Base-by-base conservation (phyloP, 2,888 invertebrate genomes). In the Punctoribates punctum region DNA sequence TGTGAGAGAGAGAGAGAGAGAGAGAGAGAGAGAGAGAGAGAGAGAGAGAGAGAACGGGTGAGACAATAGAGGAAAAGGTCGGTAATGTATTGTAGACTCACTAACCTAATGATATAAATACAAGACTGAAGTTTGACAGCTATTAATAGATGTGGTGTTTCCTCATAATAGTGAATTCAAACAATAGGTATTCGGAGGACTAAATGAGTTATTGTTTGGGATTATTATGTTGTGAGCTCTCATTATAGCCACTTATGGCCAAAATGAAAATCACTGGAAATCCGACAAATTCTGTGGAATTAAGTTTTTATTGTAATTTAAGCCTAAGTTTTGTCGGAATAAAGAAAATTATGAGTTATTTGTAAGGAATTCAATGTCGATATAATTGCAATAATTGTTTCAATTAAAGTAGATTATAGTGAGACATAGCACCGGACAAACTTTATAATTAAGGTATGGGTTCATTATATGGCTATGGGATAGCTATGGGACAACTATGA, bases 101-200 rank as follows among this genome's bases (percentile, higher is more conserved):
- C 65, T 65, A 65, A 65, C 65, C 65, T 65, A 65, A 65, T 65
- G 65, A 65, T 65, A 65, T 34, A 65, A 13, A 65, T 65, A 34
- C 17, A 17, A 34, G 13, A 25, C 25, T 23, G 5, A 6, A 25
- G 11, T 65, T 27, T 27, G 13, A 23, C 17, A n/a, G 65, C 65
- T 65, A 65, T 65, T 65, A 65, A 65, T 65, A 65, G 65, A 65
- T 65, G 65, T n/a, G 65, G 29, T 65, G 34, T 15, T 34, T 34
- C 34, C 42, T 42, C 11, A 5, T 42, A 23, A 57, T 23, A 57
- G 57, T 57, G 0, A 57, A 11, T n/a, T 57, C 57, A 57, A 57
- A 57, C 57, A 57, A 57, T 57, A 25, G 57, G 0, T 42, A 11
- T 11, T 57, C 57, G n/a, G 5, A 57, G 34, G 11, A 57, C 57